Percentiles rank a stretch among this genome's conserved stretches.
These are phyloP conservation scores for Andrena chrysosceles DNA, from an alignment of 2,888 invertebrate genomes.

Conservation along the genomic window DNA sequence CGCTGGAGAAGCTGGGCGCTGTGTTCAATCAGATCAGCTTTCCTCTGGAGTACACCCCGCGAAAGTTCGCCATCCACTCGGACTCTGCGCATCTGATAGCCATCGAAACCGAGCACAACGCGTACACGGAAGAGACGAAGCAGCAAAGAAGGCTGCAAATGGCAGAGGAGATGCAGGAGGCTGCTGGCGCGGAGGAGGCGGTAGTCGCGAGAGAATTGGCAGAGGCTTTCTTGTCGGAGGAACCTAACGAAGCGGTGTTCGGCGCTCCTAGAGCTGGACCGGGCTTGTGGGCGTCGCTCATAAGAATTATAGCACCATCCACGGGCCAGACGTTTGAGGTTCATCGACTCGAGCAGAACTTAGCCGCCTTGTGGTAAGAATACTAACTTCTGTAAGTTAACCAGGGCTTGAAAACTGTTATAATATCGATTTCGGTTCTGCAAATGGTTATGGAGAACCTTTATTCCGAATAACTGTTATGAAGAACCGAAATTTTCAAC, in stretches of 20 bases:
- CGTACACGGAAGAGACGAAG: slow-evolving; percentile 99
- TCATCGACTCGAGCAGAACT: slow-evolving; percentile 96
- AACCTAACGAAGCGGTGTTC: slow-evolving; percentile 96
- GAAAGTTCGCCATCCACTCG: slow-evolving; percentile 96
- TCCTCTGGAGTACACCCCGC: slow-evolving; percentile 97
- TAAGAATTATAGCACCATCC: slow-evolving; percentile 95
- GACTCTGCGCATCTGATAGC: slow-evolving; percentile 96
- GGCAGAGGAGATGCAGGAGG: slow-evolving; percentile 99
- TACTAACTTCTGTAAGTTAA: neutral
- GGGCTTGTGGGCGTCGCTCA: slow-evolving; percentile 98
- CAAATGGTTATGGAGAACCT: no score
- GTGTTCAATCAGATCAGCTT: slow-evolving; percentile 98
- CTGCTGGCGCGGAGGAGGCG: slow-evolving; percentile 97
- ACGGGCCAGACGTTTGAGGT: slow-evolving; percentile 91
- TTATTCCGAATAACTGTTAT: no score
- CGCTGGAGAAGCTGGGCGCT: slow-evolving; percentile 98
- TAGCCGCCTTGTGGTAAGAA: slow-evolving; percentile 94
- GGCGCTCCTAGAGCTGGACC: slow-evolving; percentile 98
- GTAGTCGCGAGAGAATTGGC: slow-evolving; percentile 99
- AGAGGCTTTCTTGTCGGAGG: slow-evolving; percentile 97
- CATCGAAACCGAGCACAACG: slow-evolving; percentile 99
- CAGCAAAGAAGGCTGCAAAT: slow-evolving; percentile 96
- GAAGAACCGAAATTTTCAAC: no score
- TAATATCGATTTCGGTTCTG: no score
- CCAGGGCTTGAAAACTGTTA: no score